A percentile compares a stretch with the other conserved stretches of the same genome.
Evolutionary conservation across 2,113 vertebrate genomes (phyloP).

Genomic region (Pica pica): DNA sequence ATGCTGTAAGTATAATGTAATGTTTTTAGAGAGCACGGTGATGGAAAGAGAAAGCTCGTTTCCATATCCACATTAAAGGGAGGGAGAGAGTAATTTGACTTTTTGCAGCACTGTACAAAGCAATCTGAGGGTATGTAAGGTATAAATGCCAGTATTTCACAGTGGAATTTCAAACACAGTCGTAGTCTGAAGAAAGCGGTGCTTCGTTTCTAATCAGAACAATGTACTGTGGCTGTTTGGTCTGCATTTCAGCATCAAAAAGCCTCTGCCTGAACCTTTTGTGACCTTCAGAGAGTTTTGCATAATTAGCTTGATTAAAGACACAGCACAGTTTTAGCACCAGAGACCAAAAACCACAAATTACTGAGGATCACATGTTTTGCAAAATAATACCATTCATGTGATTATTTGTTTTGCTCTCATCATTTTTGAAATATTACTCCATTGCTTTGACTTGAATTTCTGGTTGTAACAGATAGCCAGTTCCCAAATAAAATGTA

Average conservation of each 20-base stretch:
- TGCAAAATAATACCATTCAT: constrained; percentile 60
- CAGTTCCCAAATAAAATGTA: constrained; percentile 16
- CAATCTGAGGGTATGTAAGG: background rate
- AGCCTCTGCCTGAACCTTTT: constrained; percentile 46
- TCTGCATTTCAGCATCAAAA: constrained; percentile 42
- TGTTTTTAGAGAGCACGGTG: constrained; percentile 47
- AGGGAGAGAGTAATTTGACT: background rate
- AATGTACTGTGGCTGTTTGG: background rate
- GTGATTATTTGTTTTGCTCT: constrained; percentile 63
- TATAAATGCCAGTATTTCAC: background rate
- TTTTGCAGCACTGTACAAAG: background rate
- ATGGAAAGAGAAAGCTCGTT: constrained; percentile 39
- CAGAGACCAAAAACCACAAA: constrained; percentile 54
- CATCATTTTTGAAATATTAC: constrained; percentile 59
- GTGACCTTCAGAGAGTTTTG: constrained; percentile 51
- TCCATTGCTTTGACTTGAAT: constrained; percentile 25
- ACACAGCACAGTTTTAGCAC: constrained; percentile 54
- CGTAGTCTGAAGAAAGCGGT: background rate
- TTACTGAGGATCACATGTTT: constrained; percentile 44
- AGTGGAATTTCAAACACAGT: background rate
- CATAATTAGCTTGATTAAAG: constrained; percentile 69
- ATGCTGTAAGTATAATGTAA: constrained; percentile 65
- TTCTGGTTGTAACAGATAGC: constrained; percentile 43
- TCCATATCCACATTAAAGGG: background rate
- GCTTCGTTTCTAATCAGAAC: background rate